These are phyloP conservation scores for Acleris cristana DNA, from an alignment of 2,888 invertebrate genomes.

Conservation along the genomic window DNA sequence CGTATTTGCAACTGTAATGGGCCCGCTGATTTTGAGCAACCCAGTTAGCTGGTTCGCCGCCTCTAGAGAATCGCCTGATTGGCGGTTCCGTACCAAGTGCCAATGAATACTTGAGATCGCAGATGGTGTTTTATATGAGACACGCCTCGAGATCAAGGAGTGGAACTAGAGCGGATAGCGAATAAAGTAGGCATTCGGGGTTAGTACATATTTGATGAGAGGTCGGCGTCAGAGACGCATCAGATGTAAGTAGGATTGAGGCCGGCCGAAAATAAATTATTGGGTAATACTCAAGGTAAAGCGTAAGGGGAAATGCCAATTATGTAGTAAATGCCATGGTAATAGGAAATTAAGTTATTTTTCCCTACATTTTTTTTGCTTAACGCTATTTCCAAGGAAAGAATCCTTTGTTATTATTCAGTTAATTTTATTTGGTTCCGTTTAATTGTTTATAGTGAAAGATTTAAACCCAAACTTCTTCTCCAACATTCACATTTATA, in stretches of 20 bases:
- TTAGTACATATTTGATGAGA: constrained; percentile 29
- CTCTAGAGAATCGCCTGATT: constrained; percentile 40
- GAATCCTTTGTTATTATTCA: too few species aligned
- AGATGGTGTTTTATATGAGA: constrained; percentile 27
- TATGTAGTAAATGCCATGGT: too few species aligned
- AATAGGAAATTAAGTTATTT: too few species aligned
- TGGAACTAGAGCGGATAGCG: constrained; percentile 18
- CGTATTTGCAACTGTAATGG: constrained; percentile 55
- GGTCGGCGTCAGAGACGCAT: constrained; percentile 5
- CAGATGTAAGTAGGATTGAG: not conserved
- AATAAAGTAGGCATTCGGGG: constrained; percentile 14
- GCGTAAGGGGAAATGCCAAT: too few species aligned
- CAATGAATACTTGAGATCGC: constrained; percentile 35
- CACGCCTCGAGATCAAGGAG: constrained; percentile 19
- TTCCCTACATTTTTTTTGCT: too few species aligned
- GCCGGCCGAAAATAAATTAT: too few species aligned
- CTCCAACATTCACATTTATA: too few species aligned
- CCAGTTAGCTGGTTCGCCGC: constrained; percentile 43
- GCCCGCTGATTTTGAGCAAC: constrained; percentile 54
- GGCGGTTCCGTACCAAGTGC: constrained; percentile 34
- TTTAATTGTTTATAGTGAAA: too few species aligned
- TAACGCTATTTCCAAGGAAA: too few species aligned
- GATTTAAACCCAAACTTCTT: too few species aligned
- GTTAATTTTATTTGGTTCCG: too few species aligned
- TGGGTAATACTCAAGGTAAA: too few species aligned